Evolutionary conservation across 2,797 vertebrate genomes (phyloP), one percentile per base, ranked within the genome.

Genomic region (Sylvilagus floridanus): DNA sequence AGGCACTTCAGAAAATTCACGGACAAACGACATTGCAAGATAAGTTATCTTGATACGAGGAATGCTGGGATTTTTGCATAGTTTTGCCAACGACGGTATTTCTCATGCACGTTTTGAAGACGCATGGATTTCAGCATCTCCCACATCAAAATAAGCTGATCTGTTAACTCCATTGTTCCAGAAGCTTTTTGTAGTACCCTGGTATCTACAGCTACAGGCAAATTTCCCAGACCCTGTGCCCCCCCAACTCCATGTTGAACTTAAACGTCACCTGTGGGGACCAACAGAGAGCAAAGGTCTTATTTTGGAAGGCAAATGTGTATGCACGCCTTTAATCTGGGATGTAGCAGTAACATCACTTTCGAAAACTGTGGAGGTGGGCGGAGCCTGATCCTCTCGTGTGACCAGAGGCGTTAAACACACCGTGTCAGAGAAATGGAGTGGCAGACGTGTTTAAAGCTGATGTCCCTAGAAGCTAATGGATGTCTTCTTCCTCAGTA

Each of bases 271-370:
- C 62, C 37, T 52, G 28, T 13, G 50, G 77, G 30, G 42, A 12
- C 28, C 42, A 62, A 52, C 54, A 28, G 63, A 84, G 63, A 72
- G 14, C 1, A 32, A 26, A 85, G 54, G 66, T 47, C 60, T 86
- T 79, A 2, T 93, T 72, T 95, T 24, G 30, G 28, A 93, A 82
- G 57, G 22, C 42, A 37, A 72, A 81, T 47, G 32, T n/a, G 63
- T 19, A 47, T 52, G 63, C 28, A 42, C 85, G 57, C 68, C 52
- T 68, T 92, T 91, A 35, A 19, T 22, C 52, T 52, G 16, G 65
- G 42, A 76, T 62, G 69, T 76, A 73, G 57, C 35, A 84, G 37
- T 83, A 79, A 7, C 22, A 66, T 35, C 63, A 63, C 42, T 82
- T 57, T 76, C 73, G 82, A 76, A 95, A 72, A 16, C 16, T 50